Evolutionary conservation across 1,140 invertebrate genomes (phyloP).

Genomic region (Pseudomyrmex cubaensis): DNA sequence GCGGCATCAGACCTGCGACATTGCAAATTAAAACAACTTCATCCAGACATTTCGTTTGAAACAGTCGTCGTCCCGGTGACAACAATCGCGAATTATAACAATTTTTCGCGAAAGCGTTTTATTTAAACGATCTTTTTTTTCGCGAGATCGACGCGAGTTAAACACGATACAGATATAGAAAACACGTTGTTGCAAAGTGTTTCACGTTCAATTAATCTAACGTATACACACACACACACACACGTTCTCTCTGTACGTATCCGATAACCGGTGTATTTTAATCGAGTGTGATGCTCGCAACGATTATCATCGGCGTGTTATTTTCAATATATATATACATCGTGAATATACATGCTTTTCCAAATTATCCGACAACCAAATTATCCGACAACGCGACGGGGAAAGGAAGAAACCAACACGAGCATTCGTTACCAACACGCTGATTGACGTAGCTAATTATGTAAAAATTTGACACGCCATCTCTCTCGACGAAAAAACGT

Average conservation of each 20-base stretch:
- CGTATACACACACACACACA: background rate
- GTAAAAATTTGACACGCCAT: conserved; percentile 7
- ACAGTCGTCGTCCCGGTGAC: too few species aligned
- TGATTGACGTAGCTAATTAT: background rate
- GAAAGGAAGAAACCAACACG: too few species aligned
- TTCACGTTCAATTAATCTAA: conserved; percentile 50
- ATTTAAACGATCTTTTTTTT: conserved; percentile 7
- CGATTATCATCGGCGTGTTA: conserved; percentile 33
- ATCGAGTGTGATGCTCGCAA: conserved; percentile 34
- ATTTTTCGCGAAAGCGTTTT: background rate
- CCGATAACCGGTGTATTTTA: conserved; percentile 38
- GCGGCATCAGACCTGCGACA: background rate
- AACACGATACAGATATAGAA: conserved; percentile 15
- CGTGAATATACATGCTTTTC: background rate
- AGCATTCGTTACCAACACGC: background rate
- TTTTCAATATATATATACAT: conserved; percentile 1
- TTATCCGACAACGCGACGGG: background rate
- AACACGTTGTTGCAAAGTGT: background rate
- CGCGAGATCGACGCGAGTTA: conserved; percentile 23
- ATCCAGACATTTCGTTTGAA: background rate
- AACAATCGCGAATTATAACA: too few species aligned
- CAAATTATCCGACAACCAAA: conserved; percentile 12
- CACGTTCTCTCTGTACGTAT: background rate
- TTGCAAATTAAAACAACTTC: conserved; percentile 6
- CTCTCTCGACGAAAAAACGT: background rate